phyloP scores from a whole-genome alignment of 2,888 invertebrate species.

The Adelognathus sp. region DNA sequence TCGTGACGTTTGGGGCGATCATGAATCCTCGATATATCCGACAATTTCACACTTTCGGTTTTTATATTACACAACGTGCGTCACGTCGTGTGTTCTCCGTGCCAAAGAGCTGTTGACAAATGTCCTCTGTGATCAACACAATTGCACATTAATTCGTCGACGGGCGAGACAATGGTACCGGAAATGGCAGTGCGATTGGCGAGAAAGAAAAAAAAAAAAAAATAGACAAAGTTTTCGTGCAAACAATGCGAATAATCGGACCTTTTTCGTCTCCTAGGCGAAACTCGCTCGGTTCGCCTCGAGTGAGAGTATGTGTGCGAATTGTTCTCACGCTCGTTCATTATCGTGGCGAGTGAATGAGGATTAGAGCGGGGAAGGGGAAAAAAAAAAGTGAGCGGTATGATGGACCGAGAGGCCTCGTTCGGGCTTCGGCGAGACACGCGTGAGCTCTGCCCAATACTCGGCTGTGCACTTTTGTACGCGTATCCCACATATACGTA shows the following conservation, averaged over 20 bases:
- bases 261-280: slow-evolving; percentile 3
- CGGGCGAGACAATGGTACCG: slow-evolving; percentile 27
- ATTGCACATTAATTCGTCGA: slow-evolving; percentile 11
- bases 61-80: background rate
- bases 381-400: slow-evolving; percentile 52
- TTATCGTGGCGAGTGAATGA: slow-evolving; percentile 61
- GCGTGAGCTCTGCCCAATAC: slow-evolving; percentile 17
- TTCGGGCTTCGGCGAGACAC: slow-evolving; percentile 20
- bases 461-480: background rate
- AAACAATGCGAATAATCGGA: slow-evolving; percentile 26
- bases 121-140: background rate
- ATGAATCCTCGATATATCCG: too few species aligned
- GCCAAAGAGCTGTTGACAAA: background rate
- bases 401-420: slow-evolving; percentile 38
- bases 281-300: background rate
- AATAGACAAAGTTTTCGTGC: slow-evolving; percentile 4
- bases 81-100: background rate
- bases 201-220: background rate
- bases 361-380: background rate
- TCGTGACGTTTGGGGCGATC: too few species aligned
- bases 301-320: slow-evolving; percentile 73
- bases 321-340: slow-evolving; percentile 69
- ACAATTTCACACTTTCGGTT: background rate
- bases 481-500: background rate
- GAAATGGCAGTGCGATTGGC: slow-evolving; percentile 19